Base-by-base conservation (phyloP, 1,140 invertebrate species). In the Drosophila persimilis region DNA sequence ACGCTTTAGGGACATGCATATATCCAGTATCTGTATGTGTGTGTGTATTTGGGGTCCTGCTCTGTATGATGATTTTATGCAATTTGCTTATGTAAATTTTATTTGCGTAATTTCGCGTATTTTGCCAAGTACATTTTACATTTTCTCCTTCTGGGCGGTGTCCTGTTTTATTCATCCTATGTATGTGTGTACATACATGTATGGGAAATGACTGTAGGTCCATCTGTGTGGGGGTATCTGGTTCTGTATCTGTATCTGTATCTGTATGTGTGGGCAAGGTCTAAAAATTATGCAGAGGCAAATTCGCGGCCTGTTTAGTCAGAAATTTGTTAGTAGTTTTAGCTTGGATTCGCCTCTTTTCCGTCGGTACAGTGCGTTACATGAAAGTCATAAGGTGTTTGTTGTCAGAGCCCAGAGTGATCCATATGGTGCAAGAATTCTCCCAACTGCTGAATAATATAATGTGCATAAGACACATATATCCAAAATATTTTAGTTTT, bases 61-160 rank as follows among this genome's bases (percentile, higher is more conserved):
- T 29, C 39, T 53, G 47, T 60, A 48, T 70, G 69, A 61, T 70
- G 50, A 71, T 72, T 72, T 70, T 70, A 72, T 71, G 69, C 65
- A 72, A 72, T 72, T 72, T 71, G 65, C 69, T 72, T 72, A 71
- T 72, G 69, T 54, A 61, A 72, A 72, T 72, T 70, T 72, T 70
- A 71, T 71, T 72, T 61, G 50, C 65, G 56, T 72, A 72, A 72
- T 61, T 72, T 71, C 56, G 65, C 69, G 69, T 43, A 71, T 61
- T 72, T 70, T 29, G 56, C 65, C 43, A 47, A 65, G 50, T 65
- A 35, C 8, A 53, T 65, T 48, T 63, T 47, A 57, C 43, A 65
- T 65, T 57, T 63, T 47, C 13, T 15, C 31, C 7, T 54, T 22
- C 52, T 60, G 11, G 22, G 2, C 2, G 31, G 8, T 9, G 31